Base-by-base conservation (phyloP, 2,113 vertebrate genomes). In the Dascyllus trimaculatus region DNA sequence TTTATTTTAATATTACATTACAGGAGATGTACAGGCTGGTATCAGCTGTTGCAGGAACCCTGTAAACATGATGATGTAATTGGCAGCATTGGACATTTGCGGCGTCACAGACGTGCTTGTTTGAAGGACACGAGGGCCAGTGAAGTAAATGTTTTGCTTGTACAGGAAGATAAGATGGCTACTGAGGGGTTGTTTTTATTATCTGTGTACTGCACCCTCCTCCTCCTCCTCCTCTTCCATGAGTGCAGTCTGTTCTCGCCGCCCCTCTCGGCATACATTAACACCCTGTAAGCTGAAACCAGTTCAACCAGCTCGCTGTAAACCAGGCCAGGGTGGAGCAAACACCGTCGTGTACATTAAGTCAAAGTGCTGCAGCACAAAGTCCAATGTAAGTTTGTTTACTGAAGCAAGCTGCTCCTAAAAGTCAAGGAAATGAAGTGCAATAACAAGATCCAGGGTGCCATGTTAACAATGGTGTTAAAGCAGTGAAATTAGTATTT, bases 151-250 rank as follows among this genome's bases (percentile, higher is more conserved):
- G 63, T 80, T 82, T 71, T 25, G 57, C 75, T 15, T 2, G 18
- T 10, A 19, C 38, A 3, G 25, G 11, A 24, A 74, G 91, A 90
- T 89, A 85, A 89, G 59, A 26, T 24, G 51, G 51, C 40, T 6
- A 3, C 71, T 24, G 7, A 9, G 4, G 1, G 21, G 19, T 60
- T 81, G 59, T 79, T 81, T 71, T 52, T 58, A 21, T 88, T 89
- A 92, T 92, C 92, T 80, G 0, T 1, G 7, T 38, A 40, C 38
- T 21, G 76, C 83, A 58, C 63, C 29, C 46, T 1, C 26, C 19
- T 14, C 59, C 52, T 4, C 25, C 14, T 14, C n/a, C 51, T 3
- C n/a, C 29, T 11, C 13, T 25, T 18, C 45, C 45, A 1, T 19
- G 53, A 10, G 15, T 26, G 49, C 75, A 72, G 60, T 13, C 3